Percentiles rank a stretch among this genome's conserved stretches.
phyloP scores from a whole-genome alignment of 2,113 vertebrate genomes.

The Arizona elegans region DNA sequence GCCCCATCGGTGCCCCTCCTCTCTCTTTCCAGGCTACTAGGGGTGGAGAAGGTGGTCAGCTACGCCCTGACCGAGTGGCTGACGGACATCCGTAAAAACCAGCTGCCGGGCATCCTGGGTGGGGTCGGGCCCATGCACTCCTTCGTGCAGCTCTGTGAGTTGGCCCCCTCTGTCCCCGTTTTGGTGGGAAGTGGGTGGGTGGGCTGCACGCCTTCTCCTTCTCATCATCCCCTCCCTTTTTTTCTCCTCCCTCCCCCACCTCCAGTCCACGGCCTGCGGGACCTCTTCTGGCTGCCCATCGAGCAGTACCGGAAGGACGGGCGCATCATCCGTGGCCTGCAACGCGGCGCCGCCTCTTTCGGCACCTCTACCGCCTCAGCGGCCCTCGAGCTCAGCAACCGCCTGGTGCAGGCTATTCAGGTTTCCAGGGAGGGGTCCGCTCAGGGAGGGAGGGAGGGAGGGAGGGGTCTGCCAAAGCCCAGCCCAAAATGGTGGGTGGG shows the following conservation, averaged over 20 bases:
- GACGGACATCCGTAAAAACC: constrained; percentile 89
- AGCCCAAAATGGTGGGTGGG: neutral
- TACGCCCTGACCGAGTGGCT: constrained; percentile 89
- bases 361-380: constrained; percentile 88
- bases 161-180: constrained; percentile 8
- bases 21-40: constrained; percentile 73
- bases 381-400: constrained; percentile 89
- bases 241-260: too few relatives aligned
- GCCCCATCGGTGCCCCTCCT: too few relatives aligned
- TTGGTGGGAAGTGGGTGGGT: accelerated
- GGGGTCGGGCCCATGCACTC: constrained; percentile 93
- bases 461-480: neutral
- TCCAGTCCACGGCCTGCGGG: constrained; percentile 86
- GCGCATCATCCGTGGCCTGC: constrained; percentile 88
- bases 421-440: constrained; percentile 49
- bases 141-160: constrained; percentile 89
- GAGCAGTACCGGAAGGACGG: constrained; percentile 91
- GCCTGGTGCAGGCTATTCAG: constrained; percentile 91
- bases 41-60: constrained; percentile 89
- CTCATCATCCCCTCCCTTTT: too few relatives aligned
- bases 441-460: neutral
- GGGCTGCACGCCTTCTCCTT: neutral
- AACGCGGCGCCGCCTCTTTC: constrained; percentile 88
- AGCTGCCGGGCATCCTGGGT: constrained; percentile 87
- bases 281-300: constrained; percentile 91